Evolutionary conservation across 1,140 invertebrate species (phyloP), one percentile per base, ranked within the genome.

Genomic region (Plutomurus gul): DNA sequence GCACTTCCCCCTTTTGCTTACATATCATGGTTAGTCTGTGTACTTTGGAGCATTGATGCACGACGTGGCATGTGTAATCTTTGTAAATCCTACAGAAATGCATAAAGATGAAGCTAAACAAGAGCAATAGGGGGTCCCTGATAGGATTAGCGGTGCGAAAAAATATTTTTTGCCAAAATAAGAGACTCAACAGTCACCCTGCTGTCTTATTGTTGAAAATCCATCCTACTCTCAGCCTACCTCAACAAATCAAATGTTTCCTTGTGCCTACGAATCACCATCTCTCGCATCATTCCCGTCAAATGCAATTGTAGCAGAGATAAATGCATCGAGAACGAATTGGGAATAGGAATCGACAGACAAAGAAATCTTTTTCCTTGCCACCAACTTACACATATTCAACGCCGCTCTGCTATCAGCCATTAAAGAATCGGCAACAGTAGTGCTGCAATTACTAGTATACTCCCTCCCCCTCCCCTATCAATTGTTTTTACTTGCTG

Each of bases 81-180:
- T 46, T 51, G 30, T 47, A 76, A 76, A 76, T 65, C 27, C 40
- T 46, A 51, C 11, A 13, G 51, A 78, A 73, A 40, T 73, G 46
- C 60, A 78, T 51, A 78, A 75, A 80, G 79, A 78, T 70, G 80
- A 77, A 47, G 37, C 80, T 75, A 81, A 81, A 78, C 76, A 79
- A 78, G 74, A 81, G 40, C 80, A 76, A 27, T 40, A 65, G 47
- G 80, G 76, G 76, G 75, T 56, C 75, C 27, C 27, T 78, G 76
- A 81, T 81, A 70, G 80, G 76, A 81, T 81, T 81, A 81, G 40
- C 39, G 18, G n/a, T 56, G 72, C 76, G 22, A 78, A 77, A 81
- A 77, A 77, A 71, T 22, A 73, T 71, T 76, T 60, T 76, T 77
- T 30, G 56, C 79, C 46, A 37, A 76, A 75, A 76, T 46, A 36